Evolutionary conservation across 2,797 vertebrate genomes (phyloP), one percentile per base, ranked within the genome.

Genomic region (Phataginus tricuspis): DNA sequence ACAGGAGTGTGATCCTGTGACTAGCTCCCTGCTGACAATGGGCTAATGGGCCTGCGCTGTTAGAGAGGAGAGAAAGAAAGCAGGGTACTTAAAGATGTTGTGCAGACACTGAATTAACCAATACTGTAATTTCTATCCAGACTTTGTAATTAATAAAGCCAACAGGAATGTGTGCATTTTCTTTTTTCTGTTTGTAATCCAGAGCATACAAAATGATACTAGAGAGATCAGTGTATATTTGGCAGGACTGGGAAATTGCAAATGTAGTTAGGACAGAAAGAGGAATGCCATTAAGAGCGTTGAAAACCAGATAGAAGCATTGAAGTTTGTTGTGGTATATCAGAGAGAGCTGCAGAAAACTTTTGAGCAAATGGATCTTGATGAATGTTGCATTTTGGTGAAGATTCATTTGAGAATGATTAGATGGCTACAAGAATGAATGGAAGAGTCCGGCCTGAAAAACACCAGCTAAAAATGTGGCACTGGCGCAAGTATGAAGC

Each of bases 61-160:
- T 37, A 71, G 86, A 72, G 42, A 92, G 45, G 51, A 96, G 14
- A 87, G 39, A 45, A 91, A 85, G 53, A 93, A 71, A 45, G 8
- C 31, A 64, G 34, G 29, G 14, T 96, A 23, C 1, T 57, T 77
- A 61, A 88, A 4, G 15, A 92, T 95, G 31, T 34, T 87, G 64
- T 75, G 21, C 34, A 94, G 45, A 68, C n/a, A 45, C 16, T 85
- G n/a, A 93, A 71, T 90, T 66, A 55, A 37, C 90, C n/a, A 83
- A 37, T 83, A n/a, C 21, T 91, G 10, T 14, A 49, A 37, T 51
- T 92, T 92, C 10, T 92, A 63, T 64, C 29, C 12, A 91, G 53
- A 45, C 39, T 88, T 95, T 12, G 92, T 82, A 80, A 18, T 82
- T 91, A 86, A 72, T 66, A 91, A 72, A 91, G 2, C 55, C 59